Conservation (phyloP, 92 coral and sea anemone species). For the Porites divaricata region DNA sequence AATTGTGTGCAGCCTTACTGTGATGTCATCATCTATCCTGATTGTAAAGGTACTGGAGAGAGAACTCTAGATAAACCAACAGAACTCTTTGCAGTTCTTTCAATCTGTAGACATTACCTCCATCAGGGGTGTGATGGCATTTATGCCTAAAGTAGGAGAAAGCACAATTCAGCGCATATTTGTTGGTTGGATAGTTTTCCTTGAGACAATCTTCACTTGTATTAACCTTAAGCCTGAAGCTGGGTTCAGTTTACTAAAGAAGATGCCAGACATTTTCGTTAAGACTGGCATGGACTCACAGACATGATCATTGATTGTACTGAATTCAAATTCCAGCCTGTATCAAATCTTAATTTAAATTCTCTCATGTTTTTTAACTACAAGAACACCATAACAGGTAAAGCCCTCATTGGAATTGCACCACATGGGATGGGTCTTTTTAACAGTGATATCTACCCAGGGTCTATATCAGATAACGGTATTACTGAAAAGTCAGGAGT, state of each 20-base stretch:
- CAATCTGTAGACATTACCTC: conserved; percentile 38
- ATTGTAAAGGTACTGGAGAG: conserved; percentile 26
- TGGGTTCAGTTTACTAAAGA: conserved; percentile 46
- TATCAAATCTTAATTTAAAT: conserved; percentile 23
- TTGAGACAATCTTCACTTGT: conserved; percentile 39
- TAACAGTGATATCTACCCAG: conserved; percentile 58
- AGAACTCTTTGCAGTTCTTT: conserved; percentile 25
- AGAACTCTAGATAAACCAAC: conserved; percentile 21
- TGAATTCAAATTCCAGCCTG: conserved; percentile 29
- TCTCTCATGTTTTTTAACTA: conserved; percentile 55
- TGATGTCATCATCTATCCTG: conserved; percentile 25
- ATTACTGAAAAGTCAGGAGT: too few species aligned
- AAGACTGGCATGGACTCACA: conserved; percentile 42
- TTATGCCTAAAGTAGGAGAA: conserved; percentile 7
- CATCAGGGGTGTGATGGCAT: conserved; percentile 23
- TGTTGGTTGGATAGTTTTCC: conserved; percentile 52
- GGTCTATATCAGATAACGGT: conserved; percentile 38
- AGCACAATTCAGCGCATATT: conserved; percentile 18
- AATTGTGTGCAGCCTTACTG: conserved; percentile 21
- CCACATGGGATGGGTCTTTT: too few species aligned
- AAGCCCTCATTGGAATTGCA: conserved; percentile 57
- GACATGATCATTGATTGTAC: conserved; percentile 51
- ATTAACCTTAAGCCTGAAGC: conserved; percentile 45
- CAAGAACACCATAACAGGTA: conserved; percentile 54
- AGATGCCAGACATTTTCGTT: conserved; percentile 58